These are phyloP conservation scores for Podilymbus podiceps DNA, from an alignment of 2,113 vertebrate species.

Conservation along the genomic window DNA sequence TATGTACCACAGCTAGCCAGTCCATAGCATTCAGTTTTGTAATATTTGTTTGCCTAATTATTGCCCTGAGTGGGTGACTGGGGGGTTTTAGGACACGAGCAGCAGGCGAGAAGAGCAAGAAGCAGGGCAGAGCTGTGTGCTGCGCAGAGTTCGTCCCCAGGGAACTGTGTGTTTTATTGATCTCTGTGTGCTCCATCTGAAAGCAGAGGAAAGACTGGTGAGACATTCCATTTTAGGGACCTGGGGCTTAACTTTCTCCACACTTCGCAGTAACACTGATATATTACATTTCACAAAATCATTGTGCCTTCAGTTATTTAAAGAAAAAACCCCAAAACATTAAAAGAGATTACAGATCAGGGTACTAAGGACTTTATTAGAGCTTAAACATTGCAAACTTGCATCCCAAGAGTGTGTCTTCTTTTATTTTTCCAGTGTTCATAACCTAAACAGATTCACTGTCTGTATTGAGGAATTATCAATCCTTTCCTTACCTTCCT, in stretches of 20 bases:
- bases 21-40: neutral
- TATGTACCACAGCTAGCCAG: neutral
- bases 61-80: neutral
- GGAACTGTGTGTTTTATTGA: neutral
- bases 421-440: neutral
- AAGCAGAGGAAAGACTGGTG: neutral
- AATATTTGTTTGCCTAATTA: neutral
- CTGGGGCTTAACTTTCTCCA: neutral
- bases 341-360: neutral
- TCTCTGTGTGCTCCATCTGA: neutral
- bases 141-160: neutral
- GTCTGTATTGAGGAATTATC: neutral
- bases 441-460: neutral
- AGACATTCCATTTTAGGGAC: neutral
- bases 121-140: neutral
- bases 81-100: neutral
- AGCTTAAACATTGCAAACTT: neutral
- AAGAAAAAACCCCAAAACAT: neutral
- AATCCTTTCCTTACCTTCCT: neutral
- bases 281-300: neutral
- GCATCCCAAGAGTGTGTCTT: neutral
- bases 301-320: neutral
- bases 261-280: neutral
- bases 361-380: neutral
- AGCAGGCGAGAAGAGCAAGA: neutral